Conservation (phyloP, 2,797 vertebrate species). For the Allochrocebus solatus region DNA sequence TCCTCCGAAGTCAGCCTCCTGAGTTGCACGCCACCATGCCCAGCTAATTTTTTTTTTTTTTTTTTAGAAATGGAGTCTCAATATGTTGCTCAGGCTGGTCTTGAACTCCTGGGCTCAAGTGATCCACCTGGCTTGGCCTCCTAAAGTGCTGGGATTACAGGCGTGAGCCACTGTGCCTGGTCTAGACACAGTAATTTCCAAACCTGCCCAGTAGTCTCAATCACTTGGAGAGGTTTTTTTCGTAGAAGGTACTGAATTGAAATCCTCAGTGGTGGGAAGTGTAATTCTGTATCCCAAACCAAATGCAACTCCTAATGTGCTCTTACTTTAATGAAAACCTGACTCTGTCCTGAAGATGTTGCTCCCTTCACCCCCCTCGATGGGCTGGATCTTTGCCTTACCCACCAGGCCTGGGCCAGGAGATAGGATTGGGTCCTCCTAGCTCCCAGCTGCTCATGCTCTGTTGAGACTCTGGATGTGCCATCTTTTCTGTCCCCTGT, state of each 20-base stretch:
- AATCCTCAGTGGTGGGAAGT: not conserved
- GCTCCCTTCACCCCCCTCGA: not conserved
- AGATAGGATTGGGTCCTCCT: not conserved
- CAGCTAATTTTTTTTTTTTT: not conserved
- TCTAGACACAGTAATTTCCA: not conserved
- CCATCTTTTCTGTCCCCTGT: not conserved
- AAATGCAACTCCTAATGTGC: not conserved
- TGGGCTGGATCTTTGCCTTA: not conserved
- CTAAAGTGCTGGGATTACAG: not conserved
- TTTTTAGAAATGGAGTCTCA: not conserved
- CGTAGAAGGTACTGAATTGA: not conserved
- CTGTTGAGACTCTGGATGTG: not conserved
- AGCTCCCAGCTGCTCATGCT: not conserved
- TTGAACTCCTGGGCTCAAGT: not conserved
- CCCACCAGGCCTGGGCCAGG: not conserved
- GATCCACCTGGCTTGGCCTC: no score
- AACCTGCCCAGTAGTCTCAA: not conserved
- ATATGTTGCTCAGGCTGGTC: not conserved
- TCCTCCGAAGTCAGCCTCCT: not conserved
- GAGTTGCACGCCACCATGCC: no score
- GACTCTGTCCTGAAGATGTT: not conserved
- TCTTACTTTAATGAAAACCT: not conserved
- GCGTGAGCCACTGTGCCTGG: not conserved
- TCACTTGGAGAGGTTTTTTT: not conserved
- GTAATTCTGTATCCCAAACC: not conserved